Evolutionary conservation across 1,140 invertebrate genomes (phyloP), one percentile per base, ranked within the genome.

Genomic region (Lordiphosa mommai): DNA sequence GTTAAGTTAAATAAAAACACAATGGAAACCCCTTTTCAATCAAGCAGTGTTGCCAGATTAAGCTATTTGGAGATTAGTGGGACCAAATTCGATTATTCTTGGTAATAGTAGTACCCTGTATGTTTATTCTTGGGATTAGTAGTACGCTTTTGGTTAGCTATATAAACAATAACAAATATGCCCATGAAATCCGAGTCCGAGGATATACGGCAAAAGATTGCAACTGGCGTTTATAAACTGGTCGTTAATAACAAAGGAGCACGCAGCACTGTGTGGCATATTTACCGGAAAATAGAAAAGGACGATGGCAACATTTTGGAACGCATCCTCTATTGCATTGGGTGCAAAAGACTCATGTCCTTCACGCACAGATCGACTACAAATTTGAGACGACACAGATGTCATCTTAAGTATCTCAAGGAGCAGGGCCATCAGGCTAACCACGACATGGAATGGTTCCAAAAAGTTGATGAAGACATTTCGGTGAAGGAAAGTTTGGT

Each of bases 181-280:
- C 34, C 69, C 36, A 29, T 49, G 5, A 79, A 69, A 13, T 67
- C 60, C 41, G n/a, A n/a, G n/a, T n/a, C n/a, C n/a, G 73, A 69
- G 40, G 76, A 70, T 38, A 70, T 80, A 12, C 65, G 61, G 7
- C 53, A 74, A n/a, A 80, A 80, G 74, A 74, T 82, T 6, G 56
- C 70, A 40, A 74, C 29, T 16, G 74, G 76, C 6, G 46, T 70
- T 9, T 80, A 80, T 29, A 82, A 65, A 10, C 40, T 80, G 3
- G 56, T 60, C 3, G 38, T 58, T 0, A 80, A 80, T 37, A 41
- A 46, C 29, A 79, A 82, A 40, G 70, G 56, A 27, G 74, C 70
- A 1, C 70, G 76, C 10, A 80, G 74, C 37, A 66, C 74, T 0
- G 74, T 80, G 3, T 80, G 74, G 74, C 70, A 53, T n/a, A 65